Percentiles rank a stretch among this genome's conserved stretches.
These are phyloP conservation scores for Volucella inanis DNA, from an alignment of 2,888 invertebrate species.

Conservation along the genomic window DNA sequence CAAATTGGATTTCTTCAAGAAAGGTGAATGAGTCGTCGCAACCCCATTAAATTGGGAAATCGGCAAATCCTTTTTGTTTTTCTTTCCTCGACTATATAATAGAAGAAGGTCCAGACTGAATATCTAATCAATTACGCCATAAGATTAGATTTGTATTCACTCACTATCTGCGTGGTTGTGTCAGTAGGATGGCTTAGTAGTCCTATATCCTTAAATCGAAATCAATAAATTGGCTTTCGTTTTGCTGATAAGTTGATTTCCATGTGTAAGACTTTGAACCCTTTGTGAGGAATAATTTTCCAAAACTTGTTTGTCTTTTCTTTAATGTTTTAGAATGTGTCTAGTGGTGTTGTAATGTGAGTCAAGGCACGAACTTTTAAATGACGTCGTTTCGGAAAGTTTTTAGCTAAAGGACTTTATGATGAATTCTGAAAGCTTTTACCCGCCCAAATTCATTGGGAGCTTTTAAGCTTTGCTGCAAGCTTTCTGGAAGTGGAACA, in stretches of 20 bases:
- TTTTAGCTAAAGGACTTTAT: background rate
- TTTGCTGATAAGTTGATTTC: slow-evolving; percentile 7
- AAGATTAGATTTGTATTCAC: slow-evolving; percentile 69
- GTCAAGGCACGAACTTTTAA: slow-evolving; percentile 24
- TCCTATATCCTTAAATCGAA: slow-evolving; percentile 43
- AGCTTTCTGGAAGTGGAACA: slow-evolving; percentile 68
- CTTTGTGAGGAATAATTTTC: slow-evolving; percentile 37
- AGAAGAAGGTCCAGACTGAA: slow-evolving; percentile 46
- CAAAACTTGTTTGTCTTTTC: slow-evolving; percentile 20
- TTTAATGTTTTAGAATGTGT: slow-evolving; percentile 34
- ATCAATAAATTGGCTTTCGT: slow-evolving; percentile 57
- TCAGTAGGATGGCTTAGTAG: slow-evolving; percentile 18
- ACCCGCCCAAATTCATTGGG: slow-evolving; percentile 69
- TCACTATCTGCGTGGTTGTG: slow-evolving; percentile 25
- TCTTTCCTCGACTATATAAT: background rate
- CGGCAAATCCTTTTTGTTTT: slow-evolving; percentile 44
- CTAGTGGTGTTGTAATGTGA: slow-evolving; percentile 33
- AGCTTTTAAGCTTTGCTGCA: slow-evolving; percentile 28
- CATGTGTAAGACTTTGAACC: slow-evolving; percentile 20
- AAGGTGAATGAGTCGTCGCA: slow-evolving; percentile 9
- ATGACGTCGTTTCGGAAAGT: slow-evolving; percentile 58
- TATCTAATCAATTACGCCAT: slow-evolving; percentile 72
- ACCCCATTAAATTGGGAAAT: slow-evolving; percentile 13
- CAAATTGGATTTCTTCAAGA: slow-evolving; percentile 12
- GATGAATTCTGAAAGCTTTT: slow-evolving; percentile 52